These are phyloP conservation scores for Tragelaphus scriptus DNA, from an alignment of 2,113 vertebrate species.

Conservation along the genomic window DNA sequence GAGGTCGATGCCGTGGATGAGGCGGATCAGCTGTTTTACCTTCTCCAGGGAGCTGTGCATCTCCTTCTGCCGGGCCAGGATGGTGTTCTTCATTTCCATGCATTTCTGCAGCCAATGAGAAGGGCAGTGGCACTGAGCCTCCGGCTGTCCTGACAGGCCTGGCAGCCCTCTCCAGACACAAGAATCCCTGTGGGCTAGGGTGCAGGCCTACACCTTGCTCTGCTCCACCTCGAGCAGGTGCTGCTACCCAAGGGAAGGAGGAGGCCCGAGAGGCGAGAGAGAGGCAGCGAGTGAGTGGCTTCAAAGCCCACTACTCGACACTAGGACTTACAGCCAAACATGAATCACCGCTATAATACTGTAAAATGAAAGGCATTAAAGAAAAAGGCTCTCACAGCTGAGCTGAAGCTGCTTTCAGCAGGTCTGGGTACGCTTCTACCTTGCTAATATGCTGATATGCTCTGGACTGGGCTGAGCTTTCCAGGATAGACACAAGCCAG, in stretches of 20 bases:
- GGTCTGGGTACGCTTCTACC: background rate
- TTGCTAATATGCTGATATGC: background rate
- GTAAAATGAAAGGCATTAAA: background rate
- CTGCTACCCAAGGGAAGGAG: background rate
- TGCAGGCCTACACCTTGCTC: background rate
- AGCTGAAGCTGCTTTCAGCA: background rate
- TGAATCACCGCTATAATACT: background rate
- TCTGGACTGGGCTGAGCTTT: background rate
- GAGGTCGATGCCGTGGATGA: constrained; percentile 96
- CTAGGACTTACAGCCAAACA: background rate
- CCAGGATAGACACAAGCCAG: background rate
- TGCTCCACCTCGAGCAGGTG: background rate
- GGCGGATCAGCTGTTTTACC: constrained; percentile 95
- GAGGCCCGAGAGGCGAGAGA: background rate
- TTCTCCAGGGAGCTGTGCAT: constrained; percentile 98
- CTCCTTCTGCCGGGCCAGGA: constrained; percentile 96
- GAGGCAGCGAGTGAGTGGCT: background rate
- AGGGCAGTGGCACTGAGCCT: constrained; percentile 25
- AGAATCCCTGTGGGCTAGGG: background rate
- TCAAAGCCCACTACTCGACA: background rate
- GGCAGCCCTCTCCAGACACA: background rate
- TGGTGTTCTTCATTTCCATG: constrained; percentile 98
- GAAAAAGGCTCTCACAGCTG: background rate
- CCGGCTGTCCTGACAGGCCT: background rate
- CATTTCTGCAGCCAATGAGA: constrained; percentile 89